Evolutionary conservation across 2,113 vertebrate genomes (phyloP).

Genomic region (Corythornis cristatus): DNA sequence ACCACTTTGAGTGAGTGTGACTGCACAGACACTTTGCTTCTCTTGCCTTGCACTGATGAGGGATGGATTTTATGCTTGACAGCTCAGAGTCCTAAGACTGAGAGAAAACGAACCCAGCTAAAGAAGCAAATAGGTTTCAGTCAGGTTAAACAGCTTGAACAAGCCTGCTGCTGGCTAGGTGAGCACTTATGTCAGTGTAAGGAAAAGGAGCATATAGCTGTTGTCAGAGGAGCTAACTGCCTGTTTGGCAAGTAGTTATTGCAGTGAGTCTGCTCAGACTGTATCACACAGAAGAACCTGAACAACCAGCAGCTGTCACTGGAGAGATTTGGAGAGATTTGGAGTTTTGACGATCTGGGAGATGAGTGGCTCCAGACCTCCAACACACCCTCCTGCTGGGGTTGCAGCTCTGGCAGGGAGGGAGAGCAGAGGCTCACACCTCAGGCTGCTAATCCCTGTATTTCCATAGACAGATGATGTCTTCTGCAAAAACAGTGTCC

Average conservation of each 20-base stretch:
- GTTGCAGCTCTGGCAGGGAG: background rate
- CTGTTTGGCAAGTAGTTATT: background rate
- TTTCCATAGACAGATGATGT: background rate
- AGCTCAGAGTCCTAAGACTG: background rate
- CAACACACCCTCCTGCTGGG: background rate
- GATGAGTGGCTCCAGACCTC: background rate
- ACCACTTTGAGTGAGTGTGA: background rate
- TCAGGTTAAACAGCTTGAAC: background rate
- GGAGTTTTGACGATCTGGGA: background rate
- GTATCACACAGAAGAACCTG: background rate
- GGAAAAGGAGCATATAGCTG: background rate
- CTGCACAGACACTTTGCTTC: background rate
- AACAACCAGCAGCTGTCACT: background rate
- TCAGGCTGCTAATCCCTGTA: background rate
- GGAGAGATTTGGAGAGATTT: background rate
- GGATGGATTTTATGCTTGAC: background rate
- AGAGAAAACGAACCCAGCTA: background rate
- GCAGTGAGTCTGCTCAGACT: background rate
- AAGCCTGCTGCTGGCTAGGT: background rate
- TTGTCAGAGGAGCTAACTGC: background rate
- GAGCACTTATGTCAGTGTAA: background rate
- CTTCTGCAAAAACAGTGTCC: background rate
- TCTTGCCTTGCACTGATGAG: background rate
- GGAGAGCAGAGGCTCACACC: background rate
- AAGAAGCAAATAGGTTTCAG: background rate